Conservation (phyloP, 2,113 vertebrate species). For the Marmota monax region DNA sequence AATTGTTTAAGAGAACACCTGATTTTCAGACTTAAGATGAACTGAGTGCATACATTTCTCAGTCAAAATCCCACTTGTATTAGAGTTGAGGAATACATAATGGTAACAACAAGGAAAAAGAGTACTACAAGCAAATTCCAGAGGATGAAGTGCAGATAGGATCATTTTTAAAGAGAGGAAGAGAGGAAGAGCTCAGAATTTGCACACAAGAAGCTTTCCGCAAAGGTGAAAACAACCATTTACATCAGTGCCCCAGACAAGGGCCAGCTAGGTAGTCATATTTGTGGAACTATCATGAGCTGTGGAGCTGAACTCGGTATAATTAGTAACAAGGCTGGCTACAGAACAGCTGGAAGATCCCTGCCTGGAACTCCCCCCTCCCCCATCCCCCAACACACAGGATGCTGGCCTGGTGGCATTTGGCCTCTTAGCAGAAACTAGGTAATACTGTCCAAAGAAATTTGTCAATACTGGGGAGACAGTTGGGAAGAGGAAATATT, state of each 20-base stretch:
- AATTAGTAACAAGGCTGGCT: not conserved
- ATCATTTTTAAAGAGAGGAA: slow-evolving; percentile 9
- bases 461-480: not conserved
- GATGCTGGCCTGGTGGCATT: not conserved
- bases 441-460: not conserved
- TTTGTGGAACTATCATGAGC: not conserved
- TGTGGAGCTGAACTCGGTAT: not conserved
- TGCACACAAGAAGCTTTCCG: not conserved
- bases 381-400: not conserved
- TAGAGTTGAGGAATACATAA: not conserved
- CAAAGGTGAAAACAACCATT: not conserved
- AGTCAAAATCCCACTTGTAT: not conserved
- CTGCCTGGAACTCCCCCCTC: not conserved
- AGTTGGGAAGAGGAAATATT: not conserved
- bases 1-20: slow-evolving; percentile 53
- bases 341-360: not conserved
- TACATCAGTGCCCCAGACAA: not conserved
- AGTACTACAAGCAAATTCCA: not conserved
- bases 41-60: not conserved
- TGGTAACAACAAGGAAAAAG: not conserved
- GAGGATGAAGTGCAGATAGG: not conserved
- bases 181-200: not conserved
- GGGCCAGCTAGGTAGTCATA: not conserved
- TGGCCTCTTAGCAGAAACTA: not conserved
- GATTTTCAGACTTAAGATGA: slow-evolving; percentile 36